A percentile compares a stretch with the other conserved stretches of the same genome.
These are phyloP conservation scores for Dryadula phaetusa DNA, from an alignment of 2,888 invertebrate species.

Conservation along the genomic window DNA sequence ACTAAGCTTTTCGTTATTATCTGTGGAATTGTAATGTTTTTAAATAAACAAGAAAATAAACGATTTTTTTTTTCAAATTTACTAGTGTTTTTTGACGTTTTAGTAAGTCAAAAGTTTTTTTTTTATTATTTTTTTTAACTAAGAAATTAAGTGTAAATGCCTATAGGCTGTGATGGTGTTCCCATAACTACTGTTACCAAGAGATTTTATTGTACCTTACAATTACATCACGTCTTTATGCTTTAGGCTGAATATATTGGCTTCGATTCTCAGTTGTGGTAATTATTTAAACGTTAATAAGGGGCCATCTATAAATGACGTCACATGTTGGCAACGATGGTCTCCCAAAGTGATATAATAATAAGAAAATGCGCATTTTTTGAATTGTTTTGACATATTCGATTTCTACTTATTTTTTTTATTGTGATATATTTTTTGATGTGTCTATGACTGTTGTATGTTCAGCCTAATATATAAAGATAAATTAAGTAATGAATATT, in stretches of 20 bases:
- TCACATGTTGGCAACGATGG: too few relatives aligned
- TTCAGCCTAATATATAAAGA: conserved; percentile 35
- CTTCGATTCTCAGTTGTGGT: conserved; percentile 6
- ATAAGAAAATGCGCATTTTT: too few relatives aligned
- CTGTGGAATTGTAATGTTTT: background rate
- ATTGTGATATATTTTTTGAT: background rate
- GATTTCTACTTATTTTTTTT: too few relatives aligned
- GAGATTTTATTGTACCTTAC: conserved; percentile 51
- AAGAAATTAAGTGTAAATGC: conserved; percentile 42
- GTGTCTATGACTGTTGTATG: background rate
- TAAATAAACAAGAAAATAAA: background rate
- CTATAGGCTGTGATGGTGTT: conserved; percentile 54
- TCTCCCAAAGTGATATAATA: too few relatives aligned
- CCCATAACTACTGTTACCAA: conserved; percentile 52
- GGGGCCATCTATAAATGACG: too few relatives aligned
- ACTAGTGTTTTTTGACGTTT: background rate
- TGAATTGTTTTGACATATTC: too few relatives aligned
- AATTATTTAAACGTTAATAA: too few relatives aligned
- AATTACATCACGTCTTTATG: conserved; percentile 46
- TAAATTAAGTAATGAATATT: conserved; percentile 18
- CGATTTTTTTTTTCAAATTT: background rate
- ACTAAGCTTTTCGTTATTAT: too few relatives aligned
- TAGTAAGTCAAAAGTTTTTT: background rate
- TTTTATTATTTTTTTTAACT: conserved; percentile 16
- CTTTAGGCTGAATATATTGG: conserved; percentile 27